These are phyloP conservation scores for Sicus ferrugineus DNA, from an alignment of 2,888 invertebrate species.

Conservation along the genomic window DNA sequence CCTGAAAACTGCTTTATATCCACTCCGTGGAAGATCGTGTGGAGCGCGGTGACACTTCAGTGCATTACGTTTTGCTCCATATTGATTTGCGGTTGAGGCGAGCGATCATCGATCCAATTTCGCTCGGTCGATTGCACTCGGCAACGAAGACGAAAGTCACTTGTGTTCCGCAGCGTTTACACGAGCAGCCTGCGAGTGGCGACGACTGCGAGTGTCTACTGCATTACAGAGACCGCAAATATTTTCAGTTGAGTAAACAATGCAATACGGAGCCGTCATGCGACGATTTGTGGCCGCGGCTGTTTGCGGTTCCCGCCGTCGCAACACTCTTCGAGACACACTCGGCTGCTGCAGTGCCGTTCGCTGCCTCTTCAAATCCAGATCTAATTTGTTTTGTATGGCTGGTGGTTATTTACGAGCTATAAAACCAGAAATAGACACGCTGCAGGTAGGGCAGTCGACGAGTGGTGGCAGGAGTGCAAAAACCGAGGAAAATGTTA, in stretches of 20 bases:
- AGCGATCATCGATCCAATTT: slow-evolving; percentile 22
- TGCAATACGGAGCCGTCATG: background rate
- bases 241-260: slow-evolving; percentile 28
- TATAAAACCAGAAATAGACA: background rate
- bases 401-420: slow-evolving; percentile 8
- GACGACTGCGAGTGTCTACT: background rate
- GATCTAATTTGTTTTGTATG: slow-evolving; percentile 1
- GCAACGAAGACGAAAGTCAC: background rate
- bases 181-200: background rate
- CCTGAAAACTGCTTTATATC: slow-evolving; percentile 10
- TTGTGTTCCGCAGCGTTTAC: background rate
- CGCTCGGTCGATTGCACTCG: background rate
- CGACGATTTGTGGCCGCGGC: slow-evolving; percentile 1
- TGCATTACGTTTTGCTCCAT: slow-evolving; percentile 7
- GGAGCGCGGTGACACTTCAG: slow-evolving; percentile 19
- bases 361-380: background rate
- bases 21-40: background rate
- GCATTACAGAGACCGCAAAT: slow-evolving; percentile 24
- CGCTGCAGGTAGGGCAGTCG: background rate
- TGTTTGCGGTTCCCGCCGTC: slow-evolving; percentile 20
- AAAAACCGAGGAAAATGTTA: background rate
- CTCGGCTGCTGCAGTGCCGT: background rate
- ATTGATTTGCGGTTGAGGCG: slow-evolving; percentile 24
- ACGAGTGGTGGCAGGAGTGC: background rate
- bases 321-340: slow-evolving; percentile 1